Evolutionary conservation across 2,797 vertebrate genomes (phyloP).

Genomic region (Anomalospiza imberbis): DNA sequence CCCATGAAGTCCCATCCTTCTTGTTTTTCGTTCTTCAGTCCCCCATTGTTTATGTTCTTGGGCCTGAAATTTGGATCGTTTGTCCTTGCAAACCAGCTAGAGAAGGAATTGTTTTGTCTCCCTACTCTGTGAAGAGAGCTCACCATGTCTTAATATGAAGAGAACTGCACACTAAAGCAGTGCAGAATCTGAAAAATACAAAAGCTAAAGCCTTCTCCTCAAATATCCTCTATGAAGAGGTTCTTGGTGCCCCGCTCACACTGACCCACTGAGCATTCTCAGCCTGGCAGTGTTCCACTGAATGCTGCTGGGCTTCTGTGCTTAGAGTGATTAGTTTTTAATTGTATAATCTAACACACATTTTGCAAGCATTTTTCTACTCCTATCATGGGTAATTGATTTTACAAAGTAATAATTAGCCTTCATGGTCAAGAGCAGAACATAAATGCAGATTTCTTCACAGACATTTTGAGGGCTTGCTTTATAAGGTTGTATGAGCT

Average conservation of each 20-base stretch:
- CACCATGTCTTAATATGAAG: no score
- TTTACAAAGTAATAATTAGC: not conserved
- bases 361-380: not conserved
- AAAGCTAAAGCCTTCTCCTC: not conserved
- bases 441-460: not conserved
- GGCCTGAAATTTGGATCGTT: no score
- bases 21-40: no score
- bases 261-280: not conserved
- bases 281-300: not conserved
- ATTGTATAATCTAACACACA: not conserved
- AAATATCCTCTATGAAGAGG: not conserved
- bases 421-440: not conserved
- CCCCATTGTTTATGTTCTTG: no score
- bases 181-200: no score
- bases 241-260: accelerated
- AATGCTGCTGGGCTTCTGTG: not conserved
- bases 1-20: no score
- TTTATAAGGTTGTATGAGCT: not conserved
- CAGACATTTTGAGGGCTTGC: not conserved
- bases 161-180: no score
- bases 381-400: not conserved
- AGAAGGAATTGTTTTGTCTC: no score
- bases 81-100: no score
- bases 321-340: not conserved
- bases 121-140: no score